Evolutionary conservation across 1,140 invertebrate species (phyloP).

Genomic region (Panulirus ornatus): DNA sequence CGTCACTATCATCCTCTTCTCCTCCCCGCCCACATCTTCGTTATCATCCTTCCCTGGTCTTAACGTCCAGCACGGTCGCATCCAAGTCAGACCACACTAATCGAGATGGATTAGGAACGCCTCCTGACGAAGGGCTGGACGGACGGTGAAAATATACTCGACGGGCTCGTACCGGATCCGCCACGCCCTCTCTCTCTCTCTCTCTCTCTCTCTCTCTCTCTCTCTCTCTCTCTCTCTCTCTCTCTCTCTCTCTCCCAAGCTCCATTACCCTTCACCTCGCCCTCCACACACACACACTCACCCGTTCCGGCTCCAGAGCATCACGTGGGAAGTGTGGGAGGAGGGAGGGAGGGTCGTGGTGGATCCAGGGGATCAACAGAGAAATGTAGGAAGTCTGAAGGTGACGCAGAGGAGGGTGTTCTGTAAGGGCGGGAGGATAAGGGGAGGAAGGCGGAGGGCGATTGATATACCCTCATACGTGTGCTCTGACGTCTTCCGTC

Average conservation of each 20-base stretch:
- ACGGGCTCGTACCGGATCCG: slow-evolving; percentile 7
- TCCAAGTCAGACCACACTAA: too few relatives aligned
- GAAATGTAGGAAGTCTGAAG: neutral
- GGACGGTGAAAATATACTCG: too few relatives aligned
- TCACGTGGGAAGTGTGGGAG: too few relatives aligned
- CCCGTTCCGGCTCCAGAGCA: neutral
- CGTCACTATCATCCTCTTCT: too few relatives aligned
- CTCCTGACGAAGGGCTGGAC: too few relatives aligned
- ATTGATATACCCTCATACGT: too few relatives aligned
- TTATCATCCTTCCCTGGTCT: too few relatives aligned
- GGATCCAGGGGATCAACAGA: neutral
- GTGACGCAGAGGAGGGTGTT: neutral
- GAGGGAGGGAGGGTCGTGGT: too few relatives aligned
- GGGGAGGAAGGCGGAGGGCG: neutral
- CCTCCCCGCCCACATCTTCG: too few relatives aligned
- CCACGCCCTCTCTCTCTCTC: neutral
- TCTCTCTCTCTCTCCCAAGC: neutral
- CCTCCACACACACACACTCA: neutral
- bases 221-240: neutral
- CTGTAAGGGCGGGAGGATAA: neutral
- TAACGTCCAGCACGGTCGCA: too few relatives aligned
- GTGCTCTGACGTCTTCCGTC: too few relatives aligned
- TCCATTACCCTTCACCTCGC: neutral
- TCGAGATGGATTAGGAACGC: too few relatives aligned
- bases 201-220: neutral